A percentile compares a stretch with the other conserved stretches of the same genome.
Evolutionary conservation across 2,797 vertebrate species (phyloP).

Genomic region (Anas acuta): DNA sequence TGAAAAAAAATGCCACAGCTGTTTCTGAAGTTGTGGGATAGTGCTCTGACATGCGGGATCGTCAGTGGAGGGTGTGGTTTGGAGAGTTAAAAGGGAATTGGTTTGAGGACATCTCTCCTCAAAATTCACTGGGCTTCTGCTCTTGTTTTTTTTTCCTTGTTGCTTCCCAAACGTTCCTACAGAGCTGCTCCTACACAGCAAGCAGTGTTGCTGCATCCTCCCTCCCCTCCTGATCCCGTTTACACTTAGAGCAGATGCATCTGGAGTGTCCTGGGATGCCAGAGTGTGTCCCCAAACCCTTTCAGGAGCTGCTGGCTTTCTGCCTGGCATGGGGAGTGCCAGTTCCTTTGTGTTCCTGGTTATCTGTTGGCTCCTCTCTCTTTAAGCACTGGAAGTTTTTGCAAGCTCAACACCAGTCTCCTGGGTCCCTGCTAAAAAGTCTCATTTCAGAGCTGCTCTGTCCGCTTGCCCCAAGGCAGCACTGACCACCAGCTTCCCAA

Average conservation of each 20-base stretch:
- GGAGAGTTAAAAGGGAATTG: not conserved
- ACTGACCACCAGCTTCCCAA: not conserved
- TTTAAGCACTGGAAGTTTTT: not conserved
- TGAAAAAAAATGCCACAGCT: not conserved
- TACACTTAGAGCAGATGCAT: not conserved
- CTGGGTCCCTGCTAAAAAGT: accelerated
- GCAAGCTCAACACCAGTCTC: not conserved
- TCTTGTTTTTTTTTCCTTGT: not conserved
- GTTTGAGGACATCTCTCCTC: not conserved
- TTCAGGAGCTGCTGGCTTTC: accelerated
- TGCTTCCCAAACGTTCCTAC: not conserved
- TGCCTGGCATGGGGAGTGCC: not conserved
- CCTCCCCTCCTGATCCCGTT: accelerated
- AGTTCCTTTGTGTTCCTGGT: accelerated
- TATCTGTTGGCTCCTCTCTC: not conserved
- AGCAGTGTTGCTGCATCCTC: not conserved
- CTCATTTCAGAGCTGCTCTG: not conserved
- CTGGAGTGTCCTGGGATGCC: accelerated
- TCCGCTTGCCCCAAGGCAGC: not conserved
- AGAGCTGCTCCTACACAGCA: not conserved
- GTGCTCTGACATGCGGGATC: not conserved
- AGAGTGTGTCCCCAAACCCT: accelerated
- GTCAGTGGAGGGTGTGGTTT: not conserved
- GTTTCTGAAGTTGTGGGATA: not conserved
- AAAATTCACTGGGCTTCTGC: not conserved